A percentile compares a stretch with the other conserved stretches of the same genome.
These are phyloP conservation scores for Heteromormyrus szaboi DNA, from an alignment of 2,797 vertebrate species.

Conservation along the genomic window DNA sequence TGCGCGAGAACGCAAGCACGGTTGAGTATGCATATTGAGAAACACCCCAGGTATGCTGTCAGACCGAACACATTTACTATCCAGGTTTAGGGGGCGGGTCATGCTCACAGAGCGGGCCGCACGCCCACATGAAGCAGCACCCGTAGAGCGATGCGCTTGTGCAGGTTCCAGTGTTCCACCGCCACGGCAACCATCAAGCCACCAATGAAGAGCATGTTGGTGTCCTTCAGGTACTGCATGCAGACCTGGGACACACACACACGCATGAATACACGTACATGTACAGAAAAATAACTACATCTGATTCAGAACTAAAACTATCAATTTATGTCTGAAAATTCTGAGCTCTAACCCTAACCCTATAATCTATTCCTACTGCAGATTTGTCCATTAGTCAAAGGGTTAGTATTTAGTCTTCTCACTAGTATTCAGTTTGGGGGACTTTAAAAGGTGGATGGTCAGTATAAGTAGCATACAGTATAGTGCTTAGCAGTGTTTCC, in stretches of 20 bases:
- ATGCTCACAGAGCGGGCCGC: constrained; percentile 78
- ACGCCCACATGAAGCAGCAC: constrained; percentile 80
- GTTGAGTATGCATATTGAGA: neutral
- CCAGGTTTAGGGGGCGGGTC: neutral
- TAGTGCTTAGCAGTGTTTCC: neutral
- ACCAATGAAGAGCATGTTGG: constrained; percentile 89
- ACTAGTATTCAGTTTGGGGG: neutral
- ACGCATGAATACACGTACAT: neutral
- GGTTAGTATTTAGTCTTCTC: neutral
- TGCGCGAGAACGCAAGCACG: neutral
- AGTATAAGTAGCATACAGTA: neutral
- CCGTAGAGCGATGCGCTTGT: constrained; percentile 83
- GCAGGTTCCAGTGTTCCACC: constrained; percentile 87
- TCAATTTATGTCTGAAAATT: neutral
- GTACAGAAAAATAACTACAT: neutral
- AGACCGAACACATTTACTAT: neutral
- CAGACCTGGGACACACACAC: constrained; percentile 69
- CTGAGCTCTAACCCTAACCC: neutral
- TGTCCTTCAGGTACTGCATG: constrained; percentile 90
- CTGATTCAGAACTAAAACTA: neutral
- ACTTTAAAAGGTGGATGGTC: neutral
- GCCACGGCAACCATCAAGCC: constrained; percentile 85
- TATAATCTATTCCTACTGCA: neutral
- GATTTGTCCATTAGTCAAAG: neutral
- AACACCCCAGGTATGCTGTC: neutral